phyloP scores from a whole-genome alignment of 2,888 invertebrate species.

The Osedax frankpressi region DNA sequence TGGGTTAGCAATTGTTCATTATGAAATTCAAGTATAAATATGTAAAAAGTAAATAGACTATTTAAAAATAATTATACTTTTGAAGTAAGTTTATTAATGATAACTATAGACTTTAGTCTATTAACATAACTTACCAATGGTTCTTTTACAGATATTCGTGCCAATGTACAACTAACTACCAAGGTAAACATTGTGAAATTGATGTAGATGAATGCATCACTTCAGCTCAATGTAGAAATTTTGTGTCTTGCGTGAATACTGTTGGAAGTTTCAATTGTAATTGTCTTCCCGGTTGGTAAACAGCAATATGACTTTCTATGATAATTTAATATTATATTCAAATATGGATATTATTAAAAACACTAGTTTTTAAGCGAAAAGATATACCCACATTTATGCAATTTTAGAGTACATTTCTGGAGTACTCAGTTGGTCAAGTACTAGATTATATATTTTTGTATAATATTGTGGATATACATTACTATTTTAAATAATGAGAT shows the following conservation, averaged over 20 bases:
- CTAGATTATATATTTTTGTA: background rate
- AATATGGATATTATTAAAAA: too few relatives aligned
- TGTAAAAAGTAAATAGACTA: background rate
- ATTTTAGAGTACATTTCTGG: background rate
- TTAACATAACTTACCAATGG: too few relatives aligned
- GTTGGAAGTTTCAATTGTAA: background rate
- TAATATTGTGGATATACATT: too few relatives aligned
- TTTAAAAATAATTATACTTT: background rate
- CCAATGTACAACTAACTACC: background rate
- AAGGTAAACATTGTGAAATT: background rate
- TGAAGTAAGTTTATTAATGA: background rate
- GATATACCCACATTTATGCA: background rate
- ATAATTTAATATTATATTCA: too few relatives aligned
- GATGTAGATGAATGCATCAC: background rate
- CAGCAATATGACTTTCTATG: background rate
- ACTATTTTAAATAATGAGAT: too few relatives aligned
- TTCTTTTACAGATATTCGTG: background rate
- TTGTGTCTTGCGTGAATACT: background rate
- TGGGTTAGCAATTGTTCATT: too few relatives aligned
- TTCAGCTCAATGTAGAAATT: background rate
- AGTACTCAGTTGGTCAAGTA: background rate
- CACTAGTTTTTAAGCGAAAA: too few relatives aligned
- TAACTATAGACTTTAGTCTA: background rate
- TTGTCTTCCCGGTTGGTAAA: background rate
- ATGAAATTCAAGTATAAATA: background rate